Evolutionary conservation across 2,888 invertebrate species (phyloP), one percentile per base, ranked within the genome.

Genomic region (Oithona nana): DNA sequence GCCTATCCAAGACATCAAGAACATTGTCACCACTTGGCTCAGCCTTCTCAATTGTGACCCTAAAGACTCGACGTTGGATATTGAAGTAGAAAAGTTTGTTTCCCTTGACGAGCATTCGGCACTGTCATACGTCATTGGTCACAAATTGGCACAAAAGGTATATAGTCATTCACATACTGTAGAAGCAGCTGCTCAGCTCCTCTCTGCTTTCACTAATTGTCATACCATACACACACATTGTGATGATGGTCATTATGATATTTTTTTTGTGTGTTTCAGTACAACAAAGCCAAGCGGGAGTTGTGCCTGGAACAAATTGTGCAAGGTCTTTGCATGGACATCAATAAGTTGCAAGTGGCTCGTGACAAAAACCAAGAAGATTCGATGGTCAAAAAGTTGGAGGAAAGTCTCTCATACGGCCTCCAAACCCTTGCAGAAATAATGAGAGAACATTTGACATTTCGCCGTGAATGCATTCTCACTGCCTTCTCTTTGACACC

Each of bases 401-500:
- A 39, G 16, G 39, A 39, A 16, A 39, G 39, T 16, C 39, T 39
- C 39, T 39, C 39, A 11, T 39, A 39, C 39, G 39, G 39, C 6
- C 39, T 39, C 39, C 39, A 39, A 16, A 39, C 39, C 39, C 16
- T 39, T 6, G 39, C 39, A 13, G 24, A 50, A 39, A 29, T 59
- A 16, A 26, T 59, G 1, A 13, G 13, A 6, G 28, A 48, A 16
- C 24, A 59, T n/a, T 28, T 50, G 13, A 59, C 49, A 4, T 24
- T 59, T 16, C 20, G 50, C 22, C 39, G 59, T 28, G 59, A 59
- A 49, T 48, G 50, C 49, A 59, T 48, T 26, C 28, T 59, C 20
- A 59, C 59, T 13, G 59, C 59, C 6, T 59, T 59, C 28, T 59
- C 59, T 8, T n/a, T 59, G 16, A 24, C 20, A 20, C 59, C 59